These are phyloP conservation scores for Steinernema hermaphroditum DNA, from an alignment of 2,888 invertebrate genomes.

Conservation along the genomic window DNA sequence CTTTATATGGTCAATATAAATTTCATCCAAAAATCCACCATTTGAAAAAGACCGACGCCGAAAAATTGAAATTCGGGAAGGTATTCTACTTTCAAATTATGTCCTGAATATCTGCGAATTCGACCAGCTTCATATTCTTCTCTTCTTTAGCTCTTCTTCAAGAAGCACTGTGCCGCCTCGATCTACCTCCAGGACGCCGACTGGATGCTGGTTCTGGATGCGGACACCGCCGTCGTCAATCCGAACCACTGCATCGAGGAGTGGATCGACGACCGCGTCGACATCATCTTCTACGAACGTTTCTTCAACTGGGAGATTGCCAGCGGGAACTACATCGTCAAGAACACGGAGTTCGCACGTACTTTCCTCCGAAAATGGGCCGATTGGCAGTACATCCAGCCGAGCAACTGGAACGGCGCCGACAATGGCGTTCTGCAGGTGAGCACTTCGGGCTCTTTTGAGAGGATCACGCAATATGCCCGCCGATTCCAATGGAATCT, in stretches of 20 bases:
- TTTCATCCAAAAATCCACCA: too few species aligned
- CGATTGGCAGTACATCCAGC: constrained; percentile 35
- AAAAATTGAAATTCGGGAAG: too few species aligned
- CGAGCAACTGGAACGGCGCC: constrained; percentile 39
- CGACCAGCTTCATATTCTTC: too few species aligned
- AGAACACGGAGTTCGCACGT: constrained; percentile 22
- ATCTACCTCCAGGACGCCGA: constrained; percentile 28
- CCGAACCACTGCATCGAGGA: constrained; percentile 32
- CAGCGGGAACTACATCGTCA: constrained; percentile 33
- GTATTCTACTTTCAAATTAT: too few species aligned
- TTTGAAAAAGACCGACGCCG: too few species aligned
- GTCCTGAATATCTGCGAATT: too few species aligned
- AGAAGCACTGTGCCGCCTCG: constrained; percentile 32
- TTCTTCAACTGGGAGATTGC: constrained; percentile 33
- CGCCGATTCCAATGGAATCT: too few species aligned
- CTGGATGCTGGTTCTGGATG: constrained; percentile 34
- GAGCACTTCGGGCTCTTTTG: too few species aligned
- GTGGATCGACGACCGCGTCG: constrained; percentile 35
- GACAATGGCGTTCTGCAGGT: constrained; percentile 38
- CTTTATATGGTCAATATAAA: too few species aligned
- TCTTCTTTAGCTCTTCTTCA: constrained; percentile 32
- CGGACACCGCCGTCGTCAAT: constrained; percentile 32
- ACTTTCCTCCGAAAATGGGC: constrained; percentile 42
- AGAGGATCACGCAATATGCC: too few species aligned
- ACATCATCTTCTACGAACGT: constrained; percentile 32